Evolutionary conservation across 2,797 vertebrate species (phyloP).

Genomic region (Lemur catta): DNA sequence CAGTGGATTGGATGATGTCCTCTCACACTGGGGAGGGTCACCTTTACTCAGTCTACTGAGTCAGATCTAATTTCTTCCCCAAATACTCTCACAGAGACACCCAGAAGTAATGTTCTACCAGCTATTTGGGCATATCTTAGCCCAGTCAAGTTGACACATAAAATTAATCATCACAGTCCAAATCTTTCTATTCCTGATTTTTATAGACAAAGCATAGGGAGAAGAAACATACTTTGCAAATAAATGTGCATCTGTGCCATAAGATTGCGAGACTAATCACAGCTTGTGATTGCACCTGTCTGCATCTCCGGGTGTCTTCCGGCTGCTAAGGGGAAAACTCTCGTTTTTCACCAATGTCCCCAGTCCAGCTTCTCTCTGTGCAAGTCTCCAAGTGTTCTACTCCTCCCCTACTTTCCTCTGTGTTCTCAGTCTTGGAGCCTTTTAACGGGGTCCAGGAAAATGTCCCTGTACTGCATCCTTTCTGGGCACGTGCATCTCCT

Average conservation of each 20-base stretch:
- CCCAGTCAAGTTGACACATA: not conserved
- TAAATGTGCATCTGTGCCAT: fast-evolving
- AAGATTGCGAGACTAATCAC: not conserved
- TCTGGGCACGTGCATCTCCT: not conserved
- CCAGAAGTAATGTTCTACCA: not conserved
- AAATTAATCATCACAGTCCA: not conserved
- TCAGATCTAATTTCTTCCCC: not conserved
- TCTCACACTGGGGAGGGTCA: not conserved
- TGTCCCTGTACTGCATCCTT: too few species aligned
- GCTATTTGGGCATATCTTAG: not conserved
- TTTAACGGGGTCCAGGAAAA: not conserved
- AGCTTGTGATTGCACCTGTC: fast-evolving
- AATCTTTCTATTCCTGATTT: not conserved
- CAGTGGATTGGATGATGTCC: not conserved
- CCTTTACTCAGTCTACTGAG: too few species aligned
- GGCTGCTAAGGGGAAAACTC: too few species aligned
- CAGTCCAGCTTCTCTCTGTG: not conserved
- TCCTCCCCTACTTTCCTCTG: not conserved
- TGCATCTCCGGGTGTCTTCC: fast-evolving
- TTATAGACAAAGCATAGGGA: not conserved
- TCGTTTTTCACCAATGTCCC: not conserved
- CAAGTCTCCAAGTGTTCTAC: fast-evolving
- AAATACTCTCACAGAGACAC: not conserved
- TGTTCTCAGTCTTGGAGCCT: not conserved
- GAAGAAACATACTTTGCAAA: not conserved